Conservation (phyloP, 2,113 vertebrate genomes). For the Mellivora capensis region DNA sequence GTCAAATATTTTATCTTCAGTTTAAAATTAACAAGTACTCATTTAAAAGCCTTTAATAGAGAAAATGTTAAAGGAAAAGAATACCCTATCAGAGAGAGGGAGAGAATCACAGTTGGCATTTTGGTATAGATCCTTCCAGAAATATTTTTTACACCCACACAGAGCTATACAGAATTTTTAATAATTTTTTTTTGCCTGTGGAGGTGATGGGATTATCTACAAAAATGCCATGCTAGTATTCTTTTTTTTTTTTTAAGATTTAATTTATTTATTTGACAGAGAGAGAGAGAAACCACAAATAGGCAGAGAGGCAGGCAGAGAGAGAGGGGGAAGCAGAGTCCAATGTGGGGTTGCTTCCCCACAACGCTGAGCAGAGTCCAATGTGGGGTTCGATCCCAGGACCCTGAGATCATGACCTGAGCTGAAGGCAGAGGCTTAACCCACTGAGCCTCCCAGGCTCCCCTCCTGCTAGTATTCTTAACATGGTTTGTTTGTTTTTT, state of each 20-base stretch:
- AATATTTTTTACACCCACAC: background rate
- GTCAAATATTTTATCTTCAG: background rate
- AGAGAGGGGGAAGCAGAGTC: too few species aligned
- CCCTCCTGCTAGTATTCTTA: background rate
- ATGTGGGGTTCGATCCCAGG: too few species aligned
- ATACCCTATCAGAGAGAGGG: background rate
- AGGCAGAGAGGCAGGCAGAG: too few species aligned
- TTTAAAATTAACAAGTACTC: background rate
- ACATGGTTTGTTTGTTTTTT: background rate
- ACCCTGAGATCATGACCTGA: too few species aligned
- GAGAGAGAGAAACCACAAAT: too few species aligned
- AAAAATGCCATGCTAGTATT: background rate
- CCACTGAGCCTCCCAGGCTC: too few species aligned
- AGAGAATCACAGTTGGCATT: background rate
- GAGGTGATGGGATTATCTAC: background rate
- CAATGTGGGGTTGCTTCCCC: too few species aligned
- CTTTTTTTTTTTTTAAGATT: background rate
- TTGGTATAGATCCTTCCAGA: background rate
- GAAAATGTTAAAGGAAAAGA: background rate
- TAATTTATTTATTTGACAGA: background rate
- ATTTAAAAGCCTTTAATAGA: conserved; percentile 1
- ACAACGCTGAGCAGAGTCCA: too few species aligned
- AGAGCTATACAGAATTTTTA: background rate
- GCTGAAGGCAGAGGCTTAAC: too few species aligned
- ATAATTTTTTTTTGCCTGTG: background rate